Base-by-base conservation (phyloP, 2,797 vertebrate genomes). In the Rhodeus uyekii region DNA sequence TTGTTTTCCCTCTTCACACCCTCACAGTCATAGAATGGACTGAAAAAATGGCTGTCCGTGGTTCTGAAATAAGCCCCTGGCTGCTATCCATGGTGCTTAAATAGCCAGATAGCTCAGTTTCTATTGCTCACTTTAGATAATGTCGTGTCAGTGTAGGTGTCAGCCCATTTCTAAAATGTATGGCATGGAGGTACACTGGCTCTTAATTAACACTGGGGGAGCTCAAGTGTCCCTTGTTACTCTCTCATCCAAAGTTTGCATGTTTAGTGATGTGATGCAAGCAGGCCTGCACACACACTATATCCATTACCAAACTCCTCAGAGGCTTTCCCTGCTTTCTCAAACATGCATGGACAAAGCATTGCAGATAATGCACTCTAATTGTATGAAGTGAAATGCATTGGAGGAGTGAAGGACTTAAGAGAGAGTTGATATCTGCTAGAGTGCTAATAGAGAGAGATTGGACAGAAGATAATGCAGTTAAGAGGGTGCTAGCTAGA, bases 351-450 rank as follows among this genome's bases (percentile, higher is more conserved):
- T 78, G 75, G 83, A 79, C 64, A 77, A 89, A 81, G 79, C 48
- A 64, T 72, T 85, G 64, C 50, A 82, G 79, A 76, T 89, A 80
- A 88, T 86, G 84, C 67, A 80, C 82, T 83, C 72, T 87, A 86
- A 88, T 84, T 85, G 87, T 84, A 75, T 83, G 61, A 69, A 83
- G 76, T 74, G 76, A 84, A 85, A 87, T 77, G 71, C 71, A 81
- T 76, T 68, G 46, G 24, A 69, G 38, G 46, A 78, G n/a, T 14
- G 34, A 69, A 65, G 16, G 55, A 44, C 24, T 32, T 58, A 10
- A 34, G 55, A 71, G 39, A 48, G 46, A 71, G 19, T 55, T 72
- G 77, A 55, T 34, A 24, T 60, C 10, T 24, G 76, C 36, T 10
- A 48, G 63, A 85, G 75, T 69, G 44, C 53, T 75, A 61, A 58